Evolutionary conservation across 2,888 invertebrate genomes (phyloP).

Genomic region (Incurvaria masculella): DNA sequence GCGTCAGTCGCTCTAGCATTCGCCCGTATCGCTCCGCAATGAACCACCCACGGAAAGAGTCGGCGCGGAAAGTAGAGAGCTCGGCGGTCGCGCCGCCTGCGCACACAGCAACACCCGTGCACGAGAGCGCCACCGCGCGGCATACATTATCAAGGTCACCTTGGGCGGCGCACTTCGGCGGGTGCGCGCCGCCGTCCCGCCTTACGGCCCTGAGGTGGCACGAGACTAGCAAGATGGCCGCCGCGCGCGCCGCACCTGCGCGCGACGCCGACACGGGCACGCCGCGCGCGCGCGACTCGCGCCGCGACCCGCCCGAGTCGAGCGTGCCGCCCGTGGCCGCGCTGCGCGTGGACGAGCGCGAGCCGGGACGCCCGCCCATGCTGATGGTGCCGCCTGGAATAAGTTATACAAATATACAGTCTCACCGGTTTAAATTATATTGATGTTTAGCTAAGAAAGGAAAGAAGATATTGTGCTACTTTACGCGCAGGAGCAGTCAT

Average conservation of each 20-base stretch:
- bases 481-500: no score
- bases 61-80: no score
- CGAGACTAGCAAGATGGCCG: constrained; percentile 94
- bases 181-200: constrained; percentile 54
- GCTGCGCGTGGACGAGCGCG: constrained; percentile 47
- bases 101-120: constrained; percentile 39
- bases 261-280: constrained; percentile 75
- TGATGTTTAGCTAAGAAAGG: no score
- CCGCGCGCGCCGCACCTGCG: constrained; percentile 91
- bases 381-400: constrained; percentile 58
- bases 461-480: no score
- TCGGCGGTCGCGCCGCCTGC: constrained; percentile 20
- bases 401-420: neutral
- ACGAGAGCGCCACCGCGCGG: constrained; percentile 41
- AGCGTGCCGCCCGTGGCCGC: constrained; percentile 36
- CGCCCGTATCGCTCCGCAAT: no score
- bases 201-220: constrained; percentile 70
- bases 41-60: no score
- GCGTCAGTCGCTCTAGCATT: no score
- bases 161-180: constrained; percentile 56
- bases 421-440: no score
- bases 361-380: constrained; percentile 43
- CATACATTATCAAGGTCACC: constrained; percentile 57
- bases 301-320: constrained; percentile 55
- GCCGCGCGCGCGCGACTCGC: constrained; percentile 58